A percentile compares a stretch with the other conserved stretches of the same genome.
Conservation (phyloP, 1,140 invertebrate genomes). For the Anastrepha obliqua region DNA sequence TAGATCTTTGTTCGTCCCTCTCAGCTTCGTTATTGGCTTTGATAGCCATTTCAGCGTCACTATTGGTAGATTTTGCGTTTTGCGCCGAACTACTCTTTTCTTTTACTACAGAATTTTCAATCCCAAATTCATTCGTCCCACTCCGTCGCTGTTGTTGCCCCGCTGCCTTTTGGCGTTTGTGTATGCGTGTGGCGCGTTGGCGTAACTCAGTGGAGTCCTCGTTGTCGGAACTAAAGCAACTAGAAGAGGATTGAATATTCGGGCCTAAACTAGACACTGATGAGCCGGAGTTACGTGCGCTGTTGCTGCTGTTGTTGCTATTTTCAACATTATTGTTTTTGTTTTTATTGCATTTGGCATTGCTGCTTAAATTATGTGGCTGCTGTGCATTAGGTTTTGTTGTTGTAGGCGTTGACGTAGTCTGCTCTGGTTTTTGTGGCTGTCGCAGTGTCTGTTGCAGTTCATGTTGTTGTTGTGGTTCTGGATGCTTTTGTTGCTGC, state of each 20-base stretch:
- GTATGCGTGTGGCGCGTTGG: constrained; percentile 5
- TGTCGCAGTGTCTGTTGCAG: background rate
- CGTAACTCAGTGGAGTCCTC: constrained; percentile 65
- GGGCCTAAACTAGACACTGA: constrained; percentile 80
- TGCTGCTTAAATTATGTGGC: constrained; percentile 22
- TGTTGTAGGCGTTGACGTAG: background rate
- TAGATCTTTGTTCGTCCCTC: background rate
- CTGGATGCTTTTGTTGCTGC: constrained; percentile 62
- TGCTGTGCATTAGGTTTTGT: background rate
- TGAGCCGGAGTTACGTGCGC: constrained; percentile 74
- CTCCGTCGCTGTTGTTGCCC: constrained; percentile 34
- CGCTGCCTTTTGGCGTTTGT: background rate
- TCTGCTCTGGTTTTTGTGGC: background rate
- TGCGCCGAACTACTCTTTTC: background rate
- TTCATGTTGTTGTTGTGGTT: constrained; percentile 56
- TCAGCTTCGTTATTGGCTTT: background rate
- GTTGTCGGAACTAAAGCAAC: constrained; percentile 77
- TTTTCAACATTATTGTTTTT: constrained; percentile 21
- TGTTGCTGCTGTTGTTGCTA: background rate
- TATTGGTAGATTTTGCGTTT: background rate
- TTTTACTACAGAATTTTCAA: background rate
- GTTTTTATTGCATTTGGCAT: constrained; percentile 47
- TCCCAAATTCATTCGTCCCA: constrained; percentile 49
- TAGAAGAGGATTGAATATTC: constrained; percentile 81
- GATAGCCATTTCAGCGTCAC: background rate